These are phyloP conservation scores for Lasioglossum zephyrum DNA, from an alignment of 2,888 invertebrate species.

Conservation along the genomic window DNA sequence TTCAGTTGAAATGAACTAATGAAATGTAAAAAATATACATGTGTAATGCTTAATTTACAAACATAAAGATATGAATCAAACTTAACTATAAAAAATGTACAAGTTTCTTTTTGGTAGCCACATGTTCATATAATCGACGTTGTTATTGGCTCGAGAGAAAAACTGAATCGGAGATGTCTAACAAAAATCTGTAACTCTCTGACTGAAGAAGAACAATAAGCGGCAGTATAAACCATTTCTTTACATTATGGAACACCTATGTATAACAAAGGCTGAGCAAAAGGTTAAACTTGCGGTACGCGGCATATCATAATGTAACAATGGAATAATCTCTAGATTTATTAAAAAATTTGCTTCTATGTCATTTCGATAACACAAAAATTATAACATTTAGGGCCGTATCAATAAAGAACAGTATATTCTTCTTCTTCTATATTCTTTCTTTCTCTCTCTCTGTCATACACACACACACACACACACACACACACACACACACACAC, in stretches of 20 bases:
- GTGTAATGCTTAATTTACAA: conserved; percentile 48
- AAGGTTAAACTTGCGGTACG: conserved; percentile 57
- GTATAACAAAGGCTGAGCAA: conserved; percentile 53
- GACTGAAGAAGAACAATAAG: conserved; percentile 31
- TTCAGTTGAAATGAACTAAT: conserved; percentile 41
- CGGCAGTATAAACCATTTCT: conserved; percentile 23
- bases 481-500: background rate
- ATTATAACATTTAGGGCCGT: conserved; percentile 59
- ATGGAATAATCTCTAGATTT: conserved; percentile 60
- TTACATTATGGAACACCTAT: conserved; percentile 37
- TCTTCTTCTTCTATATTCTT: conserved; percentile 16
- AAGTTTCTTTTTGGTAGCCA: conserved; percentile 67
- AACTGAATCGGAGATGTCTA: conserved; percentile 33
- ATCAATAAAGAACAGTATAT: conserved; percentile 58
- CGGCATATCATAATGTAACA: conserved; percentile 57
- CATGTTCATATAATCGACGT: conserved; percentile 38
- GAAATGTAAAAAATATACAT: conserved; percentile 54
- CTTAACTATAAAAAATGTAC: conserved; percentile 73
- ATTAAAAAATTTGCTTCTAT: conserved; percentile 51
- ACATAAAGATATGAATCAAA: conserved; percentile 71
- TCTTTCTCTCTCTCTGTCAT: background rate
- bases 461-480: background rate
- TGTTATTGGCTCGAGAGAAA: conserved; percentile 45
- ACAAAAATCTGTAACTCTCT: conserved; percentile 23
- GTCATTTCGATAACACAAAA: conserved; percentile 56